Evolutionary conservation across 2,113 vertebrate genomes (phyloP).

Genomic region (Pituophis catenifer): DNA sequence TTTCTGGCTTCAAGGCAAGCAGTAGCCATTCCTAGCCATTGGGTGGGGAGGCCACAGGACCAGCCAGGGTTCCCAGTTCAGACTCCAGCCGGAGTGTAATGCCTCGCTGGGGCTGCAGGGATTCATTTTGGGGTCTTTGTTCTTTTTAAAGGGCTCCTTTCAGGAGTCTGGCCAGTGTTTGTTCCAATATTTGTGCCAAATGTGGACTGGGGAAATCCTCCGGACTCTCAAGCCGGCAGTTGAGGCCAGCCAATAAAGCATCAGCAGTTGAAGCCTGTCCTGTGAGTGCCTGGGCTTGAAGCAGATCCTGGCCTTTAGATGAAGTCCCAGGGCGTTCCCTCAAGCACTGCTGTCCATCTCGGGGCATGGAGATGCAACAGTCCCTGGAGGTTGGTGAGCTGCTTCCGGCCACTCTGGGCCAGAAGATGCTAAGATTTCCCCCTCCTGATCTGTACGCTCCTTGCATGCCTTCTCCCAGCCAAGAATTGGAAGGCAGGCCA

Average conservation of each 20-base stretch:
- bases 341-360: background rate
- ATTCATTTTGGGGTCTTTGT: accelerated
- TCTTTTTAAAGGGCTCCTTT: accelerated
- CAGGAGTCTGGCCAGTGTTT: background rate
- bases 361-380: background rate
- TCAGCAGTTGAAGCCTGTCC: accelerated
- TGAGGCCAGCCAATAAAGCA: background rate
- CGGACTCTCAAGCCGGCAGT: background rate
- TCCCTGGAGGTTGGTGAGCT: background rate
- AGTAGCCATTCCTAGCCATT: background rate
- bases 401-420: background rate
- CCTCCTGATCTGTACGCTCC: background rate
- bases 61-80: background rate
- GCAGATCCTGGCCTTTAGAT: background rate
- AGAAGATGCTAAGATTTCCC: background rate
- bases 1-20: background rate
- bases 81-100: background rate
- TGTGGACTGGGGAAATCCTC: background rate
- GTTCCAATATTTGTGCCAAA: background rate
- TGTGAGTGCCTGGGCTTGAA: accelerated
- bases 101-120: background rate
- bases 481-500: background rate
- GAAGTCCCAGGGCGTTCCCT: background rate
- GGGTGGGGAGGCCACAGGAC: background rate
- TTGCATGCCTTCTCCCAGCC: background rate